Conservation (phyloP, 2,797 vertebrate genomes). For the Xenops minutus region DNA sequence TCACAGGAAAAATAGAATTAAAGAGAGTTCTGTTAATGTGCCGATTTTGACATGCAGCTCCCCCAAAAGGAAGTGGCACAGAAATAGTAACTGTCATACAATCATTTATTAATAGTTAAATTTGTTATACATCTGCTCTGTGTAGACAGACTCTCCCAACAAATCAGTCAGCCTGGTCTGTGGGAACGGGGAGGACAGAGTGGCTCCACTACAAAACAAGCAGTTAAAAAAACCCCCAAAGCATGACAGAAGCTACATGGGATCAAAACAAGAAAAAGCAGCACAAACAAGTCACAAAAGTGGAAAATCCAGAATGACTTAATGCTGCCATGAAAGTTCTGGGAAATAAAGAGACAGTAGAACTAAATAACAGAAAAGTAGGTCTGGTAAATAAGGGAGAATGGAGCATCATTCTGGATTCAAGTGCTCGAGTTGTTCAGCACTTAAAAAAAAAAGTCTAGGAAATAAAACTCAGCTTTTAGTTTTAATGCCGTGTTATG, state of each 20-base stretch:
- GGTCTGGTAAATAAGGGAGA: neutral
- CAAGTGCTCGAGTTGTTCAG: neutral
- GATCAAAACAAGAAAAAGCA: neutral
- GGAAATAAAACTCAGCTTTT: neutral
- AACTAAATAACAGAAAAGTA: slow-evolving; percentile 10
- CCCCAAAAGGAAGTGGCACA: slow-evolving; percentile 23
- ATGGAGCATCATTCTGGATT: neutral
- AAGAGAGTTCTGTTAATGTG: slow-evolving; percentile 22
- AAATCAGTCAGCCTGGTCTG: slow-evolving; percentile 23
- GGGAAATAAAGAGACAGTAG: neutral
- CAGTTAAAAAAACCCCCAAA: neutral
- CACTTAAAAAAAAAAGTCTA: neutral
- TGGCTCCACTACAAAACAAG: neutral
- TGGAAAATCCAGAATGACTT: slow-evolving; percentile 43
- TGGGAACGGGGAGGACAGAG: slow-evolving; percentile 1
- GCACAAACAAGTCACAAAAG: neutral
- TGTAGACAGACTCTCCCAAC: slow-evolving; percentile 17
- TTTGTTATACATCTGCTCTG: slow-evolving; percentile 20
- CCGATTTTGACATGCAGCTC: slow-evolving; percentile 30
- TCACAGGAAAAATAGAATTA: slow-evolving; percentile 50
- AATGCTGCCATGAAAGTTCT: neutral
- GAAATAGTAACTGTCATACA: slow-evolving; percentile 34
- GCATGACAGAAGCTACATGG: neutral
- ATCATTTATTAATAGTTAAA: slow-evolving; percentile 41
- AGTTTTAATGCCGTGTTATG: neutral